These are phyloP conservation scores for Zygothrica quintamaculata DNA, from an alignment of 2,888 invertebrate species.

Conservation along the genomic window DNA sequence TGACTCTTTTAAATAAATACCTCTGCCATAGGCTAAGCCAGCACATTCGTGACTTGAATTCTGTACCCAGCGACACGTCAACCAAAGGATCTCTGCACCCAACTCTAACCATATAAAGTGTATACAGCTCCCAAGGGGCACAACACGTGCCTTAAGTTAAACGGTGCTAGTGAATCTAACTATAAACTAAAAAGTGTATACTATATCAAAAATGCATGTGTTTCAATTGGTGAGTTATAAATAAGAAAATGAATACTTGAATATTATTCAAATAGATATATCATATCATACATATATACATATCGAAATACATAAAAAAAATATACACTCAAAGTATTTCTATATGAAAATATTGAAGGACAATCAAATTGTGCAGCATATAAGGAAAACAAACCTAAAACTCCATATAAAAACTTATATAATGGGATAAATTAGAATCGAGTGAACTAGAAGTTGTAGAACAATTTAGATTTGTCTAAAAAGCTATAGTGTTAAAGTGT, in stretches of 20 bases:
- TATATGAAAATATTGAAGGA: too few species aligned
- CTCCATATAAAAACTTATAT: too few species aligned
- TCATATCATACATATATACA: neutral
- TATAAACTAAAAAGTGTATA: slow-evolving; percentile 16
- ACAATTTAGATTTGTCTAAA: too few species aligned
- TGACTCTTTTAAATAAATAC: slow-evolving; percentile 71
- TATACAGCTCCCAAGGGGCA: slow-evolving; percentile 15
- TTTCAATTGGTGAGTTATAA: slow-evolving; percentile 53
- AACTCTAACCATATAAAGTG: neutral
- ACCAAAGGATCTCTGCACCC: slow-evolving; percentile 38
- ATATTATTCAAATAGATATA: neutral
- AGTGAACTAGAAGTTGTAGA: too few species aligned
- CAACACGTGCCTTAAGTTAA: slow-evolving; percentile 32
- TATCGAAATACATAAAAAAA: too few species aligned
- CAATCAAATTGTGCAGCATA: too few species aligned
- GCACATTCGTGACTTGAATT: slow-evolving; percentile 72
- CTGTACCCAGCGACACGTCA: slow-evolving; percentile 41
- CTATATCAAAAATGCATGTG: slow-evolving; percentile 34
- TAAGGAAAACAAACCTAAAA: too few species aligned
- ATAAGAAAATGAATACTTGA: neutral
- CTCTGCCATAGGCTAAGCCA: slow-evolving; percentile 35
- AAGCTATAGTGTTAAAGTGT: too few species aligned
- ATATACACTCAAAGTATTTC: too few species aligned
- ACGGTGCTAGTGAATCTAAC: slow-evolving; percentile 37
- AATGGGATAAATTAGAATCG: too few species aligned